These are phyloP conservation scores for Anodontia alba DNA, from an alignment of 2,888 invertebrate genomes.

Conservation along the genomic window DNA sequence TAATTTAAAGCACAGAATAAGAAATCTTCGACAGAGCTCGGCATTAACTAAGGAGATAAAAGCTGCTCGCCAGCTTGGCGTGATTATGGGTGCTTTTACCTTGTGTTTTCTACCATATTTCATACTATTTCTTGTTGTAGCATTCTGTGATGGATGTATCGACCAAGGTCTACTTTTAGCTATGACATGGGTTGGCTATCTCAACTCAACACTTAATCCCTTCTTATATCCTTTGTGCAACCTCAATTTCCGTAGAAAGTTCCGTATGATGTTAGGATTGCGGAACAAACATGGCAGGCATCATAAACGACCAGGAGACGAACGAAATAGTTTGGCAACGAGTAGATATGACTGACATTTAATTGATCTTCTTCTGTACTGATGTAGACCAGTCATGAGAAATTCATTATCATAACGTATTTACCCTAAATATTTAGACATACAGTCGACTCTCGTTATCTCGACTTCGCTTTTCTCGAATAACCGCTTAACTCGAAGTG, in stretches of 20 bases:
- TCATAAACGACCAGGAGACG: slow-evolving; percentile 46
- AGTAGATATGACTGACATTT: slow-evolving; percentile 66
- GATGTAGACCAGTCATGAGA: too few relatives aligned
- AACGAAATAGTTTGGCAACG: slow-evolving; percentile 71
- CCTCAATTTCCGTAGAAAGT: slow-evolving; percentile 85
- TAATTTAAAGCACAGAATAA: slow-evolving; percentile 72
- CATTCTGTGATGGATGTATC: slow-evolving; percentile 86
- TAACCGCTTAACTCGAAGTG: too few relatives aligned
- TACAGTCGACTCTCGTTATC: too few relatives aligned
- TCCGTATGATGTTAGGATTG: slow-evolving; percentile 78
- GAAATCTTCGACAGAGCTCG: slow-evolving; percentile 76
- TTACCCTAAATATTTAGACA: too few relatives aligned
- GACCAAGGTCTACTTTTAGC: slow-evolving; percentile 84
- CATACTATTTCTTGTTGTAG: slow-evolving; percentile 87
- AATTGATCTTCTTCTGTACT: too few relatives aligned
- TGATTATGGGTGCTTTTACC: slow-evolving; percentile 87
- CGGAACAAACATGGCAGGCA: slow-evolving; percentile 48
- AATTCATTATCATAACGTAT: background rate
- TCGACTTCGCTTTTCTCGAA: too few relatives aligned
- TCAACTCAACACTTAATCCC: slow-evolving; percentile 86
- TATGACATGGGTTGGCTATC: slow-evolving; percentile 86
- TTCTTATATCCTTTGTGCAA: slow-evolving; percentile 86
- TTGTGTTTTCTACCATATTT: slow-evolving; percentile 88
- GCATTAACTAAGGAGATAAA: slow-evolving; percentile 84
- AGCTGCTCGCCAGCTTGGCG: slow-evolving; percentile 87